A percentile compares a stretch with the other conserved stretches of the same genome.
Conservation (phyloP, 1,140 invertebrate species). For the Ptiloglossa arizonensis region DNA sequence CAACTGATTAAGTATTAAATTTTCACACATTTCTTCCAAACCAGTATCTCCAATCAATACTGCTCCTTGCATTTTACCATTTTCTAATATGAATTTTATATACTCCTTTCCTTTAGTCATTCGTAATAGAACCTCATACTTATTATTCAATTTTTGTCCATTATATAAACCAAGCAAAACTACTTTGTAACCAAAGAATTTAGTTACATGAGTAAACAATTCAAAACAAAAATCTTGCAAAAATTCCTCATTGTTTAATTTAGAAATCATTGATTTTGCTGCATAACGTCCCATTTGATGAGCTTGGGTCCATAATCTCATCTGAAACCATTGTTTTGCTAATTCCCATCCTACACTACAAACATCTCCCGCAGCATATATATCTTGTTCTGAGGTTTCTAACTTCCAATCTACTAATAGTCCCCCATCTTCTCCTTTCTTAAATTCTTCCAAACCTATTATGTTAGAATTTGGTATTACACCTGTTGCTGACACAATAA, state of each 20-base stretch:
- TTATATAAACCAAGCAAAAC: constrained; percentile 96
- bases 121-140: constrained; percentile 94
- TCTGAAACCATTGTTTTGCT: constrained; percentile 96
- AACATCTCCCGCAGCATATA: constrained; percentile 98
- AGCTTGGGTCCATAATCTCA: constrained; percentile 98
- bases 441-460: constrained; percentile 82
- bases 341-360: constrained; percentile 90
- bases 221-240: constrained; percentile 98
- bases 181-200: constrained; percentile 97
- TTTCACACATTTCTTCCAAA: constrained; percentile 99
- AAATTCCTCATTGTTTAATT: constrained; percentile 84
- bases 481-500: constrained; percentile 97
- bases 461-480: constrained; percentile 89
- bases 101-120: constrained; percentile 93
- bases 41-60: constrained; percentile 98
- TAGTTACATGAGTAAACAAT: constrained; percentile 97
- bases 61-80: constrained; percentile 94
- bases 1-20: constrained; percentile 97
- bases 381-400: constrained; percentile 88
- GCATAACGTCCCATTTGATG: constrained; percentile 98
- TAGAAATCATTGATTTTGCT: constrained; percentile 93
- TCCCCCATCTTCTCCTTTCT: constrained; percentile 87
- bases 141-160: constrained; percentile 91
- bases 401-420: constrained; percentile 93
- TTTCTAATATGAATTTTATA: constrained; percentile 93